Conservation (phyloP, 2,113 vertebrate species). For the Dasypus novemcinctus region DNA sequence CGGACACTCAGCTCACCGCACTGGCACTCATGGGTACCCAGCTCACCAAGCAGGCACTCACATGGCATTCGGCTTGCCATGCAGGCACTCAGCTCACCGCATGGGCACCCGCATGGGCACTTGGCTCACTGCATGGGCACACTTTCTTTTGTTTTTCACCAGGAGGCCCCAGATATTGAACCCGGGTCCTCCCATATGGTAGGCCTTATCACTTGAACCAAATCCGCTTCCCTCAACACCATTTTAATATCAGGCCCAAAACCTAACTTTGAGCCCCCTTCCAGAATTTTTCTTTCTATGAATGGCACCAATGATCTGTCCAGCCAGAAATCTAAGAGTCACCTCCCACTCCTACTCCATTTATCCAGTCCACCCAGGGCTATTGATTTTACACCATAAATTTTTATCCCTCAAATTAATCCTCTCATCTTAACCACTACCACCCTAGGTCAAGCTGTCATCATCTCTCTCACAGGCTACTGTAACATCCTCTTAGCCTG, state of each 20-base stretch:
- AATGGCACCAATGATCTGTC: background rate
- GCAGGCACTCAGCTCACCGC: too few relatives aligned
- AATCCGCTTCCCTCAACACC: too few relatives aligned
- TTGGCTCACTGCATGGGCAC: too few relatives aligned
- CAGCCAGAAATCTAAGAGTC: conserved; percentile 27
- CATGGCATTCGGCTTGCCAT: too few relatives aligned
- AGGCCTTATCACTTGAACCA: too few relatives aligned
- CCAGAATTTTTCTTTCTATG: background rate
- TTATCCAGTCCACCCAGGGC: background rate
- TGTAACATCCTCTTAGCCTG: background rate
- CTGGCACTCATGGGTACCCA: too few relatives aligned
- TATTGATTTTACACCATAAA: background rate
- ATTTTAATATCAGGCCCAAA: conserved; percentile 41
- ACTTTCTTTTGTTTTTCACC: too few relatives aligned
- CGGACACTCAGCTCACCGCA: too few relatives aligned
- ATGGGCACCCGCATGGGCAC: too few relatives aligned
- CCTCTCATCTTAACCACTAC: background rate
- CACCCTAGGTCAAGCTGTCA: background rate
- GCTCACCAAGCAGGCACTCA: too few relatives aligned
- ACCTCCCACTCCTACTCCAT: background rate
- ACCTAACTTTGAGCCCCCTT: background rate
- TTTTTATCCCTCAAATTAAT: background rate
- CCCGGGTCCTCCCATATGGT: too few relatives aligned
- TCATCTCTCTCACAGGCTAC: background rate
- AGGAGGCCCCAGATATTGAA: too few relatives aligned